phyloP scores from a whole-genome alignment of 1,140 invertebrate genomes.

The Propsilocerus akamusi region DNA sequence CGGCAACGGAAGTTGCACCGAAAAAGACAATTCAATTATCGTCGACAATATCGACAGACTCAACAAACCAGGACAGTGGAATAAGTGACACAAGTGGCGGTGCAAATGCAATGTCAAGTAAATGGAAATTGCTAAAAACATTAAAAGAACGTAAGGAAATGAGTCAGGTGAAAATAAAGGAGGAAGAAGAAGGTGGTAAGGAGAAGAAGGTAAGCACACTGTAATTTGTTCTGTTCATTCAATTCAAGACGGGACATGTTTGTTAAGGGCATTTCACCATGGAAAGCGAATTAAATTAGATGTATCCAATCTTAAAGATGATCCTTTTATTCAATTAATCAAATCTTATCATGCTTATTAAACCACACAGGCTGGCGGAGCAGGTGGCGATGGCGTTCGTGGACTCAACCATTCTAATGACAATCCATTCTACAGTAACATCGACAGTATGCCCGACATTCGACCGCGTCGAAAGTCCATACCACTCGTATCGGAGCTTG shows the following conservation, averaged over 20 bases:
- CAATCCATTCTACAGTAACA: conserved; percentile 98
- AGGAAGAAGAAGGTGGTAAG: conserved; percentile 40
- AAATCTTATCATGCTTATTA: not conserved
- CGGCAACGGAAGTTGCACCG: conserved; percentile 18
- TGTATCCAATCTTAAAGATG: not conserved
- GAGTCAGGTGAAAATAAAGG: conserved; percentile 34
- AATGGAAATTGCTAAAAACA: conserved; percentile 78
- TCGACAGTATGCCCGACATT: conserved; percentile 99
- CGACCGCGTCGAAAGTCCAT: conserved; percentile 90
- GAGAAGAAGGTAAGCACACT: conserved; percentile 44
- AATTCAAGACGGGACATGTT: too few relatives aligned
- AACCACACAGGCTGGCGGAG: too few relatives aligned
- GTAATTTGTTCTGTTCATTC: conserved; percentile 11
- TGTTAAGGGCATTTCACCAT: not conserved
- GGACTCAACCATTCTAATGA: conserved; percentile 77
- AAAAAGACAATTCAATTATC: not conserved
- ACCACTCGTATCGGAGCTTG: conserved; percentile 95
- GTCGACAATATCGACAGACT: conserved; percentile 10
- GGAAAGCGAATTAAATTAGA: not conserved
- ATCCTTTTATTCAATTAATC: not conserved
- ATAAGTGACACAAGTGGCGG: conserved; percentile 6
- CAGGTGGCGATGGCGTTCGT: conserved; percentile 49
- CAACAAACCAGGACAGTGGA: conserved; percentile 12
- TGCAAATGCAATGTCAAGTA: conserved; percentile 39
- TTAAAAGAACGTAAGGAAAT: conserved; percentile 75